Evolutionary conservation across 2,888 invertebrate species (phyloP).

Genomic region (Aproaerema taeniolella): DNA sequence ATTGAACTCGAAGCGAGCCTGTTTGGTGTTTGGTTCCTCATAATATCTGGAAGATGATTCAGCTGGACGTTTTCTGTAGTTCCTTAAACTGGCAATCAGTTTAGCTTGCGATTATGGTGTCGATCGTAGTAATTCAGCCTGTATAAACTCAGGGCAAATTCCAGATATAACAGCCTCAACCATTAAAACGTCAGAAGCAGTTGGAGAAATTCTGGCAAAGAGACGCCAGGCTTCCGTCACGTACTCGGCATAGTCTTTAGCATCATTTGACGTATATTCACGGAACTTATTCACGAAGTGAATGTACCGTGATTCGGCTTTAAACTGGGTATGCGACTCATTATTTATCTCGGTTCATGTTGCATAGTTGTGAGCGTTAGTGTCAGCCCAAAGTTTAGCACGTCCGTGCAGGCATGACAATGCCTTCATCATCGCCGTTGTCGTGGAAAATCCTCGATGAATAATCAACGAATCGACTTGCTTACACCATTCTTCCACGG

Average conservation of each 20-base stretch:
- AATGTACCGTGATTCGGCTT: constrained; percentile 1
- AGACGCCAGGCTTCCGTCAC: constrained; percentile 6
- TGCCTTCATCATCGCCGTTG: background rate
- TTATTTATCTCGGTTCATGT: background rate
- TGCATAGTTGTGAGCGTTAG: constrained; percentile 1
- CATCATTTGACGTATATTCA: constrained; percentile 4
- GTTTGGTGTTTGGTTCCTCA: background rate
- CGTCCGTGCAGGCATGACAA: constrained; percentile 4
- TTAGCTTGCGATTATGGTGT: constrained; percentile 8
- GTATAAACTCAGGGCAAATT: constrained; percentile 8
- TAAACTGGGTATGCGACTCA: background rate
- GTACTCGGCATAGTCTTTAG: constrained; percentile 4
- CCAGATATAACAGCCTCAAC: constrained; percentile 8
- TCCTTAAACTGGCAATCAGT: constrained; percentile 6
- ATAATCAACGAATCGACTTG: constrained; percentile 4
- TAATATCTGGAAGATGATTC: background rate
- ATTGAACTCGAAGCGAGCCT: background rate
- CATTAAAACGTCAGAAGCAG: background rate
- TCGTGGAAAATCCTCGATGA: background rate
- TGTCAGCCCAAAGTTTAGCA: constrained; percentile 4
- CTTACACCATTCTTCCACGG: constrained; percentile 7
- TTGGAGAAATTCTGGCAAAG: background rate
- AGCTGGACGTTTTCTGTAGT: constrained; percentile 1
- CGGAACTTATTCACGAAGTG: constrained; percentile 5
- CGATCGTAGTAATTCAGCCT: constrained; percentile 7